Evolutionary conservation across 2,888 invertebrate species (phyloP), one percentile per base, ranked within the genome.

Genomic region (Euphydryas editha): DNA sequence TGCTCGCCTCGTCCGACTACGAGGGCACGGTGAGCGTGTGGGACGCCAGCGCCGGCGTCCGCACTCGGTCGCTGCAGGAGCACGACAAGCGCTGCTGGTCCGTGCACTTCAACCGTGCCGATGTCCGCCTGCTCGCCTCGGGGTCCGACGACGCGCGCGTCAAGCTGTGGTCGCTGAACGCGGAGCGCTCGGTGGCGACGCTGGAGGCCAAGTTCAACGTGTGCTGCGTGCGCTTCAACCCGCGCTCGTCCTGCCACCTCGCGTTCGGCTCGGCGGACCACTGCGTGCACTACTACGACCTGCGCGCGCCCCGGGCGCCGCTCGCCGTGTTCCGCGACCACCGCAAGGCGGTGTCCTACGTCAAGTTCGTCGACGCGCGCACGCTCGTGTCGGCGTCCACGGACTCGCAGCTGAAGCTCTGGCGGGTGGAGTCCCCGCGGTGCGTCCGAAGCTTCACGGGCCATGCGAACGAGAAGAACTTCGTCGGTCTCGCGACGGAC

Each of bases 191-290:
- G 0, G 95, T 98, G 15, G 96, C 97, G 11, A 97, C 97, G 7
- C 89, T 99, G 17, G 98, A 98, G 87, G 98, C 98, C 0, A 97
- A 97, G 86, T 98, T 98, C 69, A 98, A 99, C 88, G 98, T 99
- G 59, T 99, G 98, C 87, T 98, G 98, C 88, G 98, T 99, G 17
- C 96, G 98, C 83, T 91, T 91, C 83, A 89, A 89, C 80, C 91
- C 91, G 68, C 81, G 83, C 69, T 97, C 96, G 72, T 95, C 97
- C 0, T 97, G 96, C 83, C 97, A 98, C 83, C 93, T 99, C 68
- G 98, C 98, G 1, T 98, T 98, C 90, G 98, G 98, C 39, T 98
- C 98, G n/a, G 98, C 99, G 24, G 98, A 99, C 91, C 98, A 98
- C 87, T 98, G 97, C 92, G 98, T 99, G 61, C 98, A 99, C 87